These are phyloP conservation scores for Uloborus diversus DNA, from an alignment of 1,140 invertebrate species.

Conservation along the genomic window DNA sequence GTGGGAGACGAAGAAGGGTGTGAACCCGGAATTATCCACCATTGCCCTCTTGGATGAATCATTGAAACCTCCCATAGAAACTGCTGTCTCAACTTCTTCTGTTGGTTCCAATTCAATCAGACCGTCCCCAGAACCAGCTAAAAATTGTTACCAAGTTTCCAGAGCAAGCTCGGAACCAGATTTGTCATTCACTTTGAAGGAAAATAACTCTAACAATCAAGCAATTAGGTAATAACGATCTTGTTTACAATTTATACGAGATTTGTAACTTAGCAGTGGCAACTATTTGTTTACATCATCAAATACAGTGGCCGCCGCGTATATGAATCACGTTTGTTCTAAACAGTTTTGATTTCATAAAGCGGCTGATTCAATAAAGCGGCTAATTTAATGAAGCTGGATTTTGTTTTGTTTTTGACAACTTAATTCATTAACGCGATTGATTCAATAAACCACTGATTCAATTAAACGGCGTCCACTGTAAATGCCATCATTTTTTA, in stretches of 20 bases:
- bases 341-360: too few species aligned
- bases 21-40: conserved; percentile 79
- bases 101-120: conserved; percentile 66
- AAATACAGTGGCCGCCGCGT: too few species aligned
- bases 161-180: conserved; percentile 62
- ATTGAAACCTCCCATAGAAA: conserved; percentile 60
- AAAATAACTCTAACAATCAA: conserved; percentile 15
- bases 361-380: too few species aligned
- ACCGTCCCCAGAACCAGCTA: conserved; percentile 16
- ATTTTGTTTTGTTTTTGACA: too few species aligned
- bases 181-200: conserved; percentile 45
- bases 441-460: too few species aligned
- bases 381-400: too few species aligned
- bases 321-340: too few species aligned
- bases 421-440: too few species aligned
- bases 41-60: conserved; percentile 77
- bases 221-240: conserved; percentile 9
- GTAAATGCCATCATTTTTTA: too few species aligned
- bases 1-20: conserved; percentile 84
- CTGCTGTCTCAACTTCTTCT: conserved; percentile 73
- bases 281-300: too few species aligned
- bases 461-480: too few species aligned
- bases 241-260: neutral
- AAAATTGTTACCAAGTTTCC: conserved; percentile 56
- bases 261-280: too few species aligned